Conservation (phyloP, 2,888 invertebrate species). For the Pterostichus madidus region DNA sequence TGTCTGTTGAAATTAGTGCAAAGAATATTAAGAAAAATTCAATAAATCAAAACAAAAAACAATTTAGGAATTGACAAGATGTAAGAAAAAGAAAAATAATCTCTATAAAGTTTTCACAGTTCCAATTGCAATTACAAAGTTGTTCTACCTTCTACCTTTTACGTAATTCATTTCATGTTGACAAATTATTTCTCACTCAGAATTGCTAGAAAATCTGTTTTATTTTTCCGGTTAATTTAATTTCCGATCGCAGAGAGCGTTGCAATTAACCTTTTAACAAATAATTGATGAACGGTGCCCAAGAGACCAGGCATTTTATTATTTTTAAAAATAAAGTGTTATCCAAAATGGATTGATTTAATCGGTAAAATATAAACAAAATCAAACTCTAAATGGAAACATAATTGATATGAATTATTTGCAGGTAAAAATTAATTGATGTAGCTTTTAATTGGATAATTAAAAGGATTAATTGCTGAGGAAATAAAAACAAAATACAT, state of each 20-base stretch:
- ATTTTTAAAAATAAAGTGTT: neutral
- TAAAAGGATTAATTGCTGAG: neutral
- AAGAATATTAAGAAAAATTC: neutral
- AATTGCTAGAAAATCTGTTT: neutral
- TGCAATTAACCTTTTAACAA: conserved; percentile 35
- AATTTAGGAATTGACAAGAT: conserved; percentile 2
- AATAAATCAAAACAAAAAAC: conserved; percentile 14
- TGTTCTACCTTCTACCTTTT: neutral
- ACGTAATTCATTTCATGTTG: neutral
- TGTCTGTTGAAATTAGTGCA: neutral
- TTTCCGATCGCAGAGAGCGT: neutral
- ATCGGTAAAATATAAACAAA: neutral
- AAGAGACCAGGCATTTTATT: neutral
- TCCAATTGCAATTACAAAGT: conserved; percentile 12
- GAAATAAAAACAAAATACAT: too few species aligned
- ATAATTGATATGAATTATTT: neutral
- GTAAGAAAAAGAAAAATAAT: neutral
- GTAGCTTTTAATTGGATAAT: conserved; percentile 1
- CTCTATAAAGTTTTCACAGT: conserved; percentile 14
- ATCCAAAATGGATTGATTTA: neutral
- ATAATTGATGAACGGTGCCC: neutral
- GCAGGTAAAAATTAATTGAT: conserved; percentile 1
- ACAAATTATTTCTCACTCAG: conserved; percentile 20
- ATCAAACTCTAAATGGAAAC: neutral
- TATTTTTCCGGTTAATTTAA: conserved; percentile 29